Percentiles rank a stretch among this genome's conserved stretches.
Evolutionary conservation across 2,888 invertebrate species (phyloP).

Genomic region (Silvanus unidentatus): DNA sequence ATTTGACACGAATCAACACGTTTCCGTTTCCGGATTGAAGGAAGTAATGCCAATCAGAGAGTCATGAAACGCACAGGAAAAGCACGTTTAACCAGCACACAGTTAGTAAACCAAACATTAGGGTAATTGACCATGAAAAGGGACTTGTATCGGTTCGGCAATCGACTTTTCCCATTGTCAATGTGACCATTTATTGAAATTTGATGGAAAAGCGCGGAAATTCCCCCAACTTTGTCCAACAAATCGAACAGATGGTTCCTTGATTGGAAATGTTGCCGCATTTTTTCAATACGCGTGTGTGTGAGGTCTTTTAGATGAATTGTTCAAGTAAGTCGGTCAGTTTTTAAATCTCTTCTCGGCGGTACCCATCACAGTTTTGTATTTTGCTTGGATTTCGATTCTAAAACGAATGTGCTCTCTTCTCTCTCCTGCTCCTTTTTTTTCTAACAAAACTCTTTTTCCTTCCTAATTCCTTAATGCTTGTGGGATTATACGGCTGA

Average conservation of each 20-base stretch:
- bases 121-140: no score
- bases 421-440: no score
- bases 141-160: conserved; percentile 6
- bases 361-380: no score
- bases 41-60: conserved; percentile 35
- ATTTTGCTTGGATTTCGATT: no score
- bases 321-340: conserved; percentile 38
- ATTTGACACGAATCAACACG: conserved; percentile 1
- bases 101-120: background rate
- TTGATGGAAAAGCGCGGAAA: no score
- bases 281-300: conserved; percentile 24
- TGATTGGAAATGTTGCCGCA: no score
- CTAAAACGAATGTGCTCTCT: no score
- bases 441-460: background rate
- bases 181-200: background rate
- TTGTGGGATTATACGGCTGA: no score
- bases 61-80: conserved; percentile 16
- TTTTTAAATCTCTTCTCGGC: conserved; percentile 30
- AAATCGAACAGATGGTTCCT: no score
- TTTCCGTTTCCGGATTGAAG: conserved; percentile 35
- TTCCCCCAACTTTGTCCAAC: no score
- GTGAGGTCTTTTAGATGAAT: conserved; percentile 42
- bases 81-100: conserved; percentile 2
- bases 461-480: conserved; percentile 6
- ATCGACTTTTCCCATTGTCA: conserved; percentile 11